Base-by-base conservation (phyloP, 2,113 vertebrate genomes). In the Hippocampus barbouri region DNA sequence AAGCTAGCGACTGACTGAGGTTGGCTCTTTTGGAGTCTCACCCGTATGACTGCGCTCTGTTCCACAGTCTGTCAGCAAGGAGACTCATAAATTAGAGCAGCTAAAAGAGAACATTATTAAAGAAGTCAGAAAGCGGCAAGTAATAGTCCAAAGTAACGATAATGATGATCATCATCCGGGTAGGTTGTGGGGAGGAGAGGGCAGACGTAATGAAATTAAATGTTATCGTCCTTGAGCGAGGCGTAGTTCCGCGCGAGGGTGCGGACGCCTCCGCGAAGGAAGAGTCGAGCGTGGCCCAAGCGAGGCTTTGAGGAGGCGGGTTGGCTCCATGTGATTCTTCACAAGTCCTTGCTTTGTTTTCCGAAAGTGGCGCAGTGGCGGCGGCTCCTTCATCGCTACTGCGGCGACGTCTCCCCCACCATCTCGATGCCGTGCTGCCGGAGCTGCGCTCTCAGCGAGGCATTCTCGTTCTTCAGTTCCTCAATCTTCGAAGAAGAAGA, bases 391-490 rank as follows among this genome's bases (percentile, higher is more conserved):
- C 91, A 2, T 34, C 15, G 27, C 15, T 30, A 95, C 88, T 94
- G 94, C 59, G 93, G 90, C 1, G 91, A 70, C 0, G 90, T 79
- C 70, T 95, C 93, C 62, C 93, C 91, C 45, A 94, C 92, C 25
- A 90, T 82, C 75, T 94, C 94, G 20, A 94, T 92, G 87, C 92
- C 93, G 63, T 93, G 93, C 79, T 94, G 94, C 89, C 95, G 94
- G 71, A 96, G 90, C 81, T 94, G 95, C 0, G 94, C 92, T 57
- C 93, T 87, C 12, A 97, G 93, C 75, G 95, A 78, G 14, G 93
- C 91, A 0, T 96, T 96, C 85, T 96, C 95, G 0, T 92, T 95
- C 90, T 96, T 96, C 86, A 96, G 90, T 83, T 96, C 94, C 82
- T 95, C 94, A 0, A 97, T 91, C 95, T 97, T 40, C 74, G 6